Conservation (phyloP, 2,888 invertebrate species). For the Uropetala carovei region DNA sequence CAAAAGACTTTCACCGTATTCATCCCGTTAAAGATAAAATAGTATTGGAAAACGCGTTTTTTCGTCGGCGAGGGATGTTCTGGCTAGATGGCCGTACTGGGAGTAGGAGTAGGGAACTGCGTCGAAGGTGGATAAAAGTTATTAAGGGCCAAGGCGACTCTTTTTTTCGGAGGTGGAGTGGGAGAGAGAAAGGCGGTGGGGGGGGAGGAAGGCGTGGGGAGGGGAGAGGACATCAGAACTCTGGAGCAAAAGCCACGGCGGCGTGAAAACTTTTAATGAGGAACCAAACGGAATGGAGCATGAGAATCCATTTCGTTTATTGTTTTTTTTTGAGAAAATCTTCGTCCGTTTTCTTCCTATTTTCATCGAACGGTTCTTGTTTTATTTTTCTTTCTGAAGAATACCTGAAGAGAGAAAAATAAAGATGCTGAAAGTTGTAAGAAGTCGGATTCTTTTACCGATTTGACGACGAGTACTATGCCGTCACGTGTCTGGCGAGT, state of each 20-base stretch:
- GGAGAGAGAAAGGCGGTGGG: neutral
- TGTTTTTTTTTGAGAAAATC: neutral
- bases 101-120: neutral
- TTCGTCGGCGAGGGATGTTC: neutral
- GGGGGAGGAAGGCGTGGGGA: neutral
- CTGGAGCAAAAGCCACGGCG: neutral
- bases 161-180: neutral
- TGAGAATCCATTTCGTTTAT: neutral
- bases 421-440: no score
- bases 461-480: no score
- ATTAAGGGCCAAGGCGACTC: no score
- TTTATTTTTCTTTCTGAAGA: no score
- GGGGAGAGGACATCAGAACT: neutral
- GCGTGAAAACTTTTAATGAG: conserved; percentile 8
- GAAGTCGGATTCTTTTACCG: no score
- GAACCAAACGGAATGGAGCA: neutral
- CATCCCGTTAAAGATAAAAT: neutral
- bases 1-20: neutral
- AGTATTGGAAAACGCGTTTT: neutral
- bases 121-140: neutral
- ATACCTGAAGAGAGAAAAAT: no score
- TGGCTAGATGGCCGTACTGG: neutral
- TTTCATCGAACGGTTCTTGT: no score
- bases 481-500: no score
- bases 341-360: neutral